Percentiles rank a stretch among this genome's conserved stretches.
Conservation (phyloP, 2,888 invertebrate species). For the Troilus luridus region DNA sequence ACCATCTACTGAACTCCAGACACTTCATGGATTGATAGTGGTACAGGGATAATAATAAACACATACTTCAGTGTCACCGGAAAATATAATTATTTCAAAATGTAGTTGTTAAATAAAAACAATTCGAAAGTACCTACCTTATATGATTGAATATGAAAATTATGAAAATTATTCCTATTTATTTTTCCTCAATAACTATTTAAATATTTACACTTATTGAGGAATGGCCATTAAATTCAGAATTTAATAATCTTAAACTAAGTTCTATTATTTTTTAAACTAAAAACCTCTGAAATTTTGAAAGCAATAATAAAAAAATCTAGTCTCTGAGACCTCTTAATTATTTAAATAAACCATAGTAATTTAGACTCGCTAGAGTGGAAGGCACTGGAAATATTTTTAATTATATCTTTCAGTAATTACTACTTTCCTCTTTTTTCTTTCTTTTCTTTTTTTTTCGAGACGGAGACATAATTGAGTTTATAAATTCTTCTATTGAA, state of each 20-base stretch:
- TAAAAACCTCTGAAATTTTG: neutral
- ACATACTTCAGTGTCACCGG: no score
- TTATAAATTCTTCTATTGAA: neutral
- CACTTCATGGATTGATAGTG: no score
- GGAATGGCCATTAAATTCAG: neutral
- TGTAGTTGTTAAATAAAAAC: no score
- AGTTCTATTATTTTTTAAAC: neutral
- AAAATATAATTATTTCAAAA: no score
- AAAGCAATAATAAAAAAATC: neutral
- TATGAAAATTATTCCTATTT: no score
- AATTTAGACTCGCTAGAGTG: neutral
- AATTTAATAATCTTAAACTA: neutral
- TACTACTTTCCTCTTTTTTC: neutral
- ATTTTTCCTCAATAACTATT: no score
- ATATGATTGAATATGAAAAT: no score
- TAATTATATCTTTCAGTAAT: neutral
- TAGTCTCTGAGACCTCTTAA: neutral
- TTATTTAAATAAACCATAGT: neutral
- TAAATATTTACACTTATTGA: neutral
- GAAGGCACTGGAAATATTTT: neutral
- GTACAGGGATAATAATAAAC: no score
- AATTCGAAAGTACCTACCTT: no score
- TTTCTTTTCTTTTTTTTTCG: neutral
- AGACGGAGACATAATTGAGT: neutral
- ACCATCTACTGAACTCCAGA: no score